phyloP scores from a whole-genome alignment of 2,113 vertebrate genomes.

The Pachypanchax playfairii region DNA sequence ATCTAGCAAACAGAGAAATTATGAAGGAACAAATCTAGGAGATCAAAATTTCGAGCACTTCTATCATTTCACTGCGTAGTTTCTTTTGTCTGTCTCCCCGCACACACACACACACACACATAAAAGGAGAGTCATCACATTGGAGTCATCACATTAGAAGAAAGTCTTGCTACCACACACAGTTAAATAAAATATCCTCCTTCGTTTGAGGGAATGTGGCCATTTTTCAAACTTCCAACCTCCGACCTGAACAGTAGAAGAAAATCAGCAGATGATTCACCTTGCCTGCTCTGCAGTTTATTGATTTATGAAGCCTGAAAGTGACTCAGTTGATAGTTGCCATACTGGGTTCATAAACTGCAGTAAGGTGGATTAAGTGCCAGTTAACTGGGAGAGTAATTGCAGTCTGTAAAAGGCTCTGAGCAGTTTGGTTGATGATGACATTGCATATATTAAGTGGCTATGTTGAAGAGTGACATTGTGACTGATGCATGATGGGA shows the following conservation, averaged over 20 bases:
- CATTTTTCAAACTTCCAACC: slow-evolving; percentile 29
- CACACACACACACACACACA: too few species aligned
- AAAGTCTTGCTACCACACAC: background rate
- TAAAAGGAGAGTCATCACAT: too few species aligned
- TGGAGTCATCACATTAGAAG: too few species aligned
- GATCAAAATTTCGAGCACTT: too few species aligned
- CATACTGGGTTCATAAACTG: slow-evolving; percentile 65
- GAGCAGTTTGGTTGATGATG: slow-evolving; percentile 58
- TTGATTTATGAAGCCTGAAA: slow-evolving; percentile 66
- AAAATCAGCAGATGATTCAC: slow-evolving; percentile 50
- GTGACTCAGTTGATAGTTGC: slow-evolving; percentile 59
- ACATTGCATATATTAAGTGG: slow-evolving; percentile 56
- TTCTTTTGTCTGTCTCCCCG: too few species aligned
- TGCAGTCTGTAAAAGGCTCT: slow-evolving; percentile 50
- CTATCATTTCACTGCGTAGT: too few species aligned
- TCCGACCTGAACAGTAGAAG: slow-evolving; percentile 30
- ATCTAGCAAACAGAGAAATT: too few species aligned
- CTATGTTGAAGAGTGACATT: slow-evolving; percentile 65
- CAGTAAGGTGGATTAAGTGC: slow-evolving; percentile 62
- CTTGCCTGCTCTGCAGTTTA: slow-evolving; percentile 49
- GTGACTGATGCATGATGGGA: slow-evolving; percentile 49
- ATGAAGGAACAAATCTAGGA: too few species aligned
- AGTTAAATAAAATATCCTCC: background rate
- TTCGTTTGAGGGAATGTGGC: slow-evolving; percentile 7
- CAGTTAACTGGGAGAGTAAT: slow-evolving; percentile 62